phyloP scores from a whole-genome alignment of 2,888 invertebrate genomes.

The Lymantria dispar region DNA sequence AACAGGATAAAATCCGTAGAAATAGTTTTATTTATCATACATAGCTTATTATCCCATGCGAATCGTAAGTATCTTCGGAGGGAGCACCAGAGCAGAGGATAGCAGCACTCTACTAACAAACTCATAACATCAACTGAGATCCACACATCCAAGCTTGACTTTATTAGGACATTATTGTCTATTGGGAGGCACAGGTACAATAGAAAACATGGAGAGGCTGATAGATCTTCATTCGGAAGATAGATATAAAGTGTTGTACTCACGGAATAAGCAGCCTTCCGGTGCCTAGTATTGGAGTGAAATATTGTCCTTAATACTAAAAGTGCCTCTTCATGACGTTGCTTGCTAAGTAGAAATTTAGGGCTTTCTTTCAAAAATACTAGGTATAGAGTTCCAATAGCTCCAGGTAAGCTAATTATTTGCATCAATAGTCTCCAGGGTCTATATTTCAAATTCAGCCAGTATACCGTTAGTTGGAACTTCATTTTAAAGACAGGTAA shows the following conservation, averaged over 20 bases:
- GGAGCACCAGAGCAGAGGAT: too few species aligned
- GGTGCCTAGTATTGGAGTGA: slow-evolving; percentile 43
- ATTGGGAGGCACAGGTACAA: too few species aligned
- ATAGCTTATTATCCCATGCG: too few species aligned
- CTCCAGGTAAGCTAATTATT: slow-evolving; percentile 83
- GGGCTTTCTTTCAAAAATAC: slow-evolving; percentile 87
- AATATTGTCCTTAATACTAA: slow-evolving; percentile 49
- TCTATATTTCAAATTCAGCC: slow-evolving; percentile 78
- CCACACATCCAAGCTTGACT: too few species aligned
- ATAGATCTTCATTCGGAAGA: not conserved
- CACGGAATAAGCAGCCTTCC: slow-evolving; percentile 43
- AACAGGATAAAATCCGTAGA: too few species aligned
- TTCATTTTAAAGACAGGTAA: slow-evolving; percentile 51
- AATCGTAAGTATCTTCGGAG: too few species aligned
- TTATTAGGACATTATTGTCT: too few species aligned
- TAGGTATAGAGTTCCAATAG: slow-evolving; percentile 81
- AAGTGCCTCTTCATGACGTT: slow-evolving; percentile 81
- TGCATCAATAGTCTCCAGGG: slow-evolving; percentile 89
- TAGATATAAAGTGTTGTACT: slow-evolving; percentile 20
- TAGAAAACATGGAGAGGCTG: too few species aligned
- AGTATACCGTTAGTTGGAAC: slow-evolving; percentile 55
- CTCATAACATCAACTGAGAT: too few species aligned
- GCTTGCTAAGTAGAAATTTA: slow-evolving; percentile 86
- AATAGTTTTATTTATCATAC: too few species aligned
- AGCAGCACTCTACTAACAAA: too few species aligned